A percentile compares a stretch with the other conserved stretches of the same genome.
Evolutionary conservation across 2,113 vertebrate genomes (phyloP).

Genomic region (Heterocephalus glaber): DNA sequence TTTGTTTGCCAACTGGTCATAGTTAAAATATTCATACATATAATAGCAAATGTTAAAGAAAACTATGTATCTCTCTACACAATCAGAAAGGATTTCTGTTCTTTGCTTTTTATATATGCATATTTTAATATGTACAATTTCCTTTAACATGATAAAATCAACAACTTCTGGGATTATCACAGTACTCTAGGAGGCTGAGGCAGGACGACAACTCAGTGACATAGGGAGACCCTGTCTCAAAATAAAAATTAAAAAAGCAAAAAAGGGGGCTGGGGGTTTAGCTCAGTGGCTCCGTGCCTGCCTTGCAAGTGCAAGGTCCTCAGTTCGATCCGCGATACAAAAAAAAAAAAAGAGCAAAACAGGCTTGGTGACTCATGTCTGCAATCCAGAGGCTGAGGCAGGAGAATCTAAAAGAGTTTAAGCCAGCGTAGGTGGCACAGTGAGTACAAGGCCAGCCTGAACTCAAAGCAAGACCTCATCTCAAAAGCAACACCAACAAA

Average conservation of each 20-base stretch:
- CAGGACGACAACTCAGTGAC: neutral
- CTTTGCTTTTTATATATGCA: neutral
- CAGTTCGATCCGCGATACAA: too few relatives aligned
- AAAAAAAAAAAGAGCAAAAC: neutral
- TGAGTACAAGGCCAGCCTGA: neutral
- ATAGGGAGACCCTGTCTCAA: neutral
- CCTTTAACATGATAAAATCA: slow-evolving; percentile 27
- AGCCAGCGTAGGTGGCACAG: neutral
- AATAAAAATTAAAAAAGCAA: neutral
- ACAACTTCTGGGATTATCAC: neutral
- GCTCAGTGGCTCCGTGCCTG: too few relatives aligned
- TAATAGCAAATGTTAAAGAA: neutral
- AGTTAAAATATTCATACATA: neutral
- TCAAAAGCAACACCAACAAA: neutral
- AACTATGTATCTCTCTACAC: neutral
- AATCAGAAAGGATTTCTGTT: neutral
- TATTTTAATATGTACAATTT: neutral
- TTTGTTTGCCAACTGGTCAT: neutral
- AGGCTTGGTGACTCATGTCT: neutral
- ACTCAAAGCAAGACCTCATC: neutral
- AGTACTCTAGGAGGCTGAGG: neutral
- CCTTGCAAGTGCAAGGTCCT: too few relatives aligned
- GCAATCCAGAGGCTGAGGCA: neutral
- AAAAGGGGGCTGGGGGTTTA: neutral
- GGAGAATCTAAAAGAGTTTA: neutral